Base-by-base conservation (phyloP, 2,113 vertebrate species). In the Hepsetus odoe region DNA sequence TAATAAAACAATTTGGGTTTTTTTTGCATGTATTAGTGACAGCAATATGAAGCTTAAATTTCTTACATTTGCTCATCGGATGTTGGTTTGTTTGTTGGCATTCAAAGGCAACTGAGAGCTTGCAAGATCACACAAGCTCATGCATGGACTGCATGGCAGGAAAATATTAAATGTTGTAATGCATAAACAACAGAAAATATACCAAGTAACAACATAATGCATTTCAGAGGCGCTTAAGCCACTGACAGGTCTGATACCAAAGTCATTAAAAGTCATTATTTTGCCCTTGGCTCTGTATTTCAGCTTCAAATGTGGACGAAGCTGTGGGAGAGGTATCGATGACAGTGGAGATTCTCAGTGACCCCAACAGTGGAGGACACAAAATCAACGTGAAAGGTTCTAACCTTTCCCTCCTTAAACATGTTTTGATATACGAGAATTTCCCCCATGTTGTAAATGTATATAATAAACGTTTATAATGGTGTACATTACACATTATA, bases 351-450 rank as follows among this genome's bases (percentile, higher is more conserved):
- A 92, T 98, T 74, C 89, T 97, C 85, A 96, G 95, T 1, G 95
- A 98, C 44, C 94, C 95, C 0, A 92, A 95, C 0, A 89, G 89
- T 3, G 95, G 95, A 0, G 97, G 98, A 65, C 96, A 98, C 86
- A 99, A 97, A 84, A 94, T 98, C 87, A 97, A 90, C 0, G 93
- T 98, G 66, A 99, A 98, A 95, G 97, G 97, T 99, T 81, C 2
- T 14, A 38, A 5, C 30, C 38, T 20, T 12, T 8, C 12, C 2
- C 16, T 26, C 56, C 20, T 59, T 1, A 2, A 7, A 20, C 38
- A n/a, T n/a, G n/a, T n/a, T n/a, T n/a, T n/a, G n/a, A n/a, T n/a
- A n/a, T n/a, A n/a, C n/a, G n/a, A n/a, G n/a, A n/a, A n/a, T n/a
- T n/a, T n/a, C n/a, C n/a, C n/a, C n/a, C n/a, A n/a, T n/a, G n/a